These are phyloP conservation scores for Eutolmus rufibarbis DNA, from an alignment of 2,888 invertebrate genomes.

Conservation along the genomic window DNA sequence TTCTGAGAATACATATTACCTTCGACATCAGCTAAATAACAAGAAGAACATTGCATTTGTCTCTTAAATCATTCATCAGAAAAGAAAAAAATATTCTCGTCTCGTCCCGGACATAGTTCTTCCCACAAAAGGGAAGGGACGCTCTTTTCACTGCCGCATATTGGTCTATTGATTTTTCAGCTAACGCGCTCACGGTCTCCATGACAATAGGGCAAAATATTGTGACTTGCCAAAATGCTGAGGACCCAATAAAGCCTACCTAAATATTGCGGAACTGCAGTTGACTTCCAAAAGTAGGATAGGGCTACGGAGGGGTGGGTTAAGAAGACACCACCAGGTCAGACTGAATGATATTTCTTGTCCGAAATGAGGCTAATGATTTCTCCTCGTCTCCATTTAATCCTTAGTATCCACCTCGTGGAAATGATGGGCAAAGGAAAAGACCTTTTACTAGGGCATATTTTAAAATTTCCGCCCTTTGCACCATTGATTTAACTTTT, in stretches of 20 bases:
- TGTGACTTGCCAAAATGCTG: constrained; percentile 8
- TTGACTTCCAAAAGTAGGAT: background rate
- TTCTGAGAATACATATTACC: background rate
- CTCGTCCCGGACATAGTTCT: background rate
- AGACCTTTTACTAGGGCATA: background rate
- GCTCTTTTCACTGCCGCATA: background rate
- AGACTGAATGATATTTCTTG: background rate
- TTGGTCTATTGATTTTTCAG: constrained; percentile 8
- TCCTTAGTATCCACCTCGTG: background rate
- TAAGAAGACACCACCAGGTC: background rate
- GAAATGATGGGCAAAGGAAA: background rate
- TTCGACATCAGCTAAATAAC: background rate
- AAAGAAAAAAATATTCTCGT: background rate
- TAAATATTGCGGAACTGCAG: constrained; percentile 26
- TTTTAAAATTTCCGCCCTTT: background rate
- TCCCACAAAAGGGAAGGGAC: background rate
- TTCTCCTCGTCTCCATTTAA: background rate
- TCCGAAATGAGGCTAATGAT: constrained; percentile 19
- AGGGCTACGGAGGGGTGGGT: background rate
- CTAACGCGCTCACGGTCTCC: background rate
- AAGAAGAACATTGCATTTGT: background rate
- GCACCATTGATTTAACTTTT: background rate
- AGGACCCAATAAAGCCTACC: background rate
- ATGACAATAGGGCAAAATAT: background rate
- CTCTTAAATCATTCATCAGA: background rate